phyloP scores from a whole-genome alignment of 2,797 vertebrate genomes.

The Threskiornis aethiopicus region DNA sequence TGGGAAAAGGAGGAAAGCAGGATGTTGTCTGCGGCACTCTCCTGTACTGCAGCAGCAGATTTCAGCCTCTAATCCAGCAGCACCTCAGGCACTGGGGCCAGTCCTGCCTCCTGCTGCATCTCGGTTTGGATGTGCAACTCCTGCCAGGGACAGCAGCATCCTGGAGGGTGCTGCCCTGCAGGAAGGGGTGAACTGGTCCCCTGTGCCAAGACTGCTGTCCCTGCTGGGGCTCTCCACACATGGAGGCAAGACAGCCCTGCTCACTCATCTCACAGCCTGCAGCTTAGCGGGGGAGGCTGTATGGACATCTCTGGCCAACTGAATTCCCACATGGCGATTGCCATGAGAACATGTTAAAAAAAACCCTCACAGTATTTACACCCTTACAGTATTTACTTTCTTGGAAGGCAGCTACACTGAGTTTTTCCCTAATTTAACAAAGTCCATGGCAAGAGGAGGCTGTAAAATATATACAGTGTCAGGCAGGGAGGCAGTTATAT shows the following conservation, averaged over 20 bases:
- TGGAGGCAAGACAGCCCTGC: background rate
- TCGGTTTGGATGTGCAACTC: background rate
- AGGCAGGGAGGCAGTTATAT: background rate
- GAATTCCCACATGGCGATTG: background rate
- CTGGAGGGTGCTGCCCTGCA: background rate
- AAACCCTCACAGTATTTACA: background rate
- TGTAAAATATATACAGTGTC: background rate
- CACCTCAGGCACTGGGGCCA: background rate
- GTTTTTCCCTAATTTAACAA: background rate
- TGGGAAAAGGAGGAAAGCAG: background rate
- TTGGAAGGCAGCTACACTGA: background rate
- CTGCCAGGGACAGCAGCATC: background rate
- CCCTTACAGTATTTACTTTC: background rate
- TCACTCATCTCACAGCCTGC: background rate
- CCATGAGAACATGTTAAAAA: background rate
- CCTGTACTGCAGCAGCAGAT: background rate
- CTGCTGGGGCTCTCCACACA: fast-evolving
- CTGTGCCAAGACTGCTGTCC: fast-evolving
- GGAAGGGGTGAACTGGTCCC: background rate
- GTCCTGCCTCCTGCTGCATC: background rate
- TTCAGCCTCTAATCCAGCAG: background rate
- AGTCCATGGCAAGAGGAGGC: background rate
- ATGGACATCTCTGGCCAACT: background rate
- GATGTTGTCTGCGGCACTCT: background rate
- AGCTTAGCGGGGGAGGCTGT: background rate